A percentile compares a stretch with the other conserved stretches of the same genome.
These are phyloP conservation scores for Sciurus carolinensis DNA, from an alignment of 2,797 vertebrate genomes.

Conservation along the genomic window DNA sequence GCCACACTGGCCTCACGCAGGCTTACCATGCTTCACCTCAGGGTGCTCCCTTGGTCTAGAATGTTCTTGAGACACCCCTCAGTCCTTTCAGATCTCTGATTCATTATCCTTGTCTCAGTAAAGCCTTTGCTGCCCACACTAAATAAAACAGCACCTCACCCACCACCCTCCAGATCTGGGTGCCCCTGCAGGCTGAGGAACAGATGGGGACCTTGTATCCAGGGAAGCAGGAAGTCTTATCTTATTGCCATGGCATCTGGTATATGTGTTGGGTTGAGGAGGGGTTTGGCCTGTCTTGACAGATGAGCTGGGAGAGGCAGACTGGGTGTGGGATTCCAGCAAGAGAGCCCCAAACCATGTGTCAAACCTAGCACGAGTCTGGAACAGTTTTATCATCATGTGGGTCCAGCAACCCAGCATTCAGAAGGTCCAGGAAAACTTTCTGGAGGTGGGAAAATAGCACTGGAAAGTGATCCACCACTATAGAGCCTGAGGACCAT, in stretches of 20 bases:
- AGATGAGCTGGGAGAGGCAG: background rate
- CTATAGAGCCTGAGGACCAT: background rate
- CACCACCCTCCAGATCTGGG: fast-evolving
- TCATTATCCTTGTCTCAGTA: background rate
- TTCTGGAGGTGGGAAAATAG: background rate
- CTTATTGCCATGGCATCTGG: background rate
- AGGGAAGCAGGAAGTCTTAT: background rate
- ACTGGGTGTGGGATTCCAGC: background rate
- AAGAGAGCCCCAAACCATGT: background rate
- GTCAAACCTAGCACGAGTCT: background rate
- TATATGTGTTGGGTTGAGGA: background rate
- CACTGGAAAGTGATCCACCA: background rate
- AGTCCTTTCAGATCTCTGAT: background rate
- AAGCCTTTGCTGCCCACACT: background rate
- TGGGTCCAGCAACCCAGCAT: background rate
- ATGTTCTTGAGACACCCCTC: background rate
- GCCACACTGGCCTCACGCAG: background rate
- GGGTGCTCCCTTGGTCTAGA: background rate
- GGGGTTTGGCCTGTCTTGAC: background rate
- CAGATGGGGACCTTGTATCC: background rate
- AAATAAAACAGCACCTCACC: background rate
- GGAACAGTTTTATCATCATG: background rate
- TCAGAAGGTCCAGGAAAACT: background rate
- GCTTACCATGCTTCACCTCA: background rate
- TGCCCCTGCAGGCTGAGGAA: background rate